Conservation (phyloP, 2,797 vertebrate species). For the Euthynnus affinis region DNA sequence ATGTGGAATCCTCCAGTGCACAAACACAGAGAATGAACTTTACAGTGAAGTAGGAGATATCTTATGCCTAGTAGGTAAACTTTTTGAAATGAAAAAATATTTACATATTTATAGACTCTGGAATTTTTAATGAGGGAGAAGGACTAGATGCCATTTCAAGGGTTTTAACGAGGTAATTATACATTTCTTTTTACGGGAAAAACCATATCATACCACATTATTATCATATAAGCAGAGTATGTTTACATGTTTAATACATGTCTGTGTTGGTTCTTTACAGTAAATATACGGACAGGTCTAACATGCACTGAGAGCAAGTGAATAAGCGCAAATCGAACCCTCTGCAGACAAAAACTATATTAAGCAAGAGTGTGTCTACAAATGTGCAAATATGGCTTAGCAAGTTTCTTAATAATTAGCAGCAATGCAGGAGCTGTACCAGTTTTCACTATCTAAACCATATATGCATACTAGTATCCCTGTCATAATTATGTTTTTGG, state of each 20-base stretch:
- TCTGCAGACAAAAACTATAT: neutral
- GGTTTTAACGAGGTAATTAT: neutral
- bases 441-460: neutral
- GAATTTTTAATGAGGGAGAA: neutral
- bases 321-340: constrained; percentile 17
- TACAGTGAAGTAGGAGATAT: no score
- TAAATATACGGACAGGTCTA: neutral
- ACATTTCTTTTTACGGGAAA: neutral
- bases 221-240: neutral
- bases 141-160: neutral
- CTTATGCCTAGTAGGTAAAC: no score
- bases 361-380: neutral
- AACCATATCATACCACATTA: neutral
- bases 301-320: neutral
- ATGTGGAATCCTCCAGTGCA: no score
- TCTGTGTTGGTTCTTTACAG: neutral
- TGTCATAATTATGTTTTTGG: neutral
- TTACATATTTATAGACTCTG: neutral
- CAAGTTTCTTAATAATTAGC: neutral
- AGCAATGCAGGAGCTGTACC: neutral
- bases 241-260: neutral
- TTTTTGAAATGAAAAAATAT: no score
- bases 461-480: neutral
- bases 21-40: no score
- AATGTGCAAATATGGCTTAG: no score